phyloP scores from a whole-genome alignment of 1,140 invertebrate genomes.

The Drosophila kohkoa region DNA sequence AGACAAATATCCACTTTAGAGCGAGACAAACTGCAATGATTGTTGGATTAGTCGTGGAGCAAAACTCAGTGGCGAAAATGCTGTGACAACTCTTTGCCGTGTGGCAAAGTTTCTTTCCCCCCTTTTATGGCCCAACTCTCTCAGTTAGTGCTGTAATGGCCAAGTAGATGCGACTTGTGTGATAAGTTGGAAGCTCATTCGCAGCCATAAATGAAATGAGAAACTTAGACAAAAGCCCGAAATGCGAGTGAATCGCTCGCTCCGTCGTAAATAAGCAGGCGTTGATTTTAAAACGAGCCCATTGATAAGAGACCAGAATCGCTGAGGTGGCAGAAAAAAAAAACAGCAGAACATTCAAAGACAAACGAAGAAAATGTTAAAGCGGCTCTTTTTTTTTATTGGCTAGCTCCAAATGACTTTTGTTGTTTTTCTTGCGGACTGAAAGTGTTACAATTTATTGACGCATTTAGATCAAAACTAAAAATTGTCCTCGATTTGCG shows the following conservation, averaged over 20 bases:
- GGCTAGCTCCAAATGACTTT: slow-evolving; percentile 66
- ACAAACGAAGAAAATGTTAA: slow-evolving; percentile 6
- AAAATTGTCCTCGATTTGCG: slow-evolving; percentile 73
- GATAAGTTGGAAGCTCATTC: slow-evolving; percentile 70
- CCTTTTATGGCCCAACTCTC: slow-evolving; percentile 17
- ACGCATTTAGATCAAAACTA: slow-evolving; percentile 83
- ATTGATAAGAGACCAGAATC: slow-evolving; percentile 72
- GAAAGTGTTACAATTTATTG: slow-evolving; percentile 83
- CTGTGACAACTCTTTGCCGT: slow-evolving; percentile 51
- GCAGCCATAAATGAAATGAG: slow-evolving; percentile 77
- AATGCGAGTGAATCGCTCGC: not conserved
- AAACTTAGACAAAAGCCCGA: slow-evolving; percentile 54
- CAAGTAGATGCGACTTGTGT: slow-evolving; percentile 61
- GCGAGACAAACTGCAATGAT: slow-evolving; percentile 5
- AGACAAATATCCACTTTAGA: not conserved
- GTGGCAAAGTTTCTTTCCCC: slow-evolving; percentile 1
- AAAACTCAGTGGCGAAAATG: not conserved
- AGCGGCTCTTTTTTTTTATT: slow-evolving; percentile 49
- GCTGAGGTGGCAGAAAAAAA: slow-evolving; percentile 69
- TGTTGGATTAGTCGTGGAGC: slow-evolving; percentile 5
- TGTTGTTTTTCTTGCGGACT: slow-evolving; percentile 55
- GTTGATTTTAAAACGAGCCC: slow-evolving; percentile 80
- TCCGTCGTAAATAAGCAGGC: slow-evolving; percentile 72
- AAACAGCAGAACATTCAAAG: not conserved
- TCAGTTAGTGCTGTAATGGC: slow-evolving; percentile 26